Conservation (phyloP, 1,140 invertebrate genomes). For the Dendroctonus valens region DNA sequence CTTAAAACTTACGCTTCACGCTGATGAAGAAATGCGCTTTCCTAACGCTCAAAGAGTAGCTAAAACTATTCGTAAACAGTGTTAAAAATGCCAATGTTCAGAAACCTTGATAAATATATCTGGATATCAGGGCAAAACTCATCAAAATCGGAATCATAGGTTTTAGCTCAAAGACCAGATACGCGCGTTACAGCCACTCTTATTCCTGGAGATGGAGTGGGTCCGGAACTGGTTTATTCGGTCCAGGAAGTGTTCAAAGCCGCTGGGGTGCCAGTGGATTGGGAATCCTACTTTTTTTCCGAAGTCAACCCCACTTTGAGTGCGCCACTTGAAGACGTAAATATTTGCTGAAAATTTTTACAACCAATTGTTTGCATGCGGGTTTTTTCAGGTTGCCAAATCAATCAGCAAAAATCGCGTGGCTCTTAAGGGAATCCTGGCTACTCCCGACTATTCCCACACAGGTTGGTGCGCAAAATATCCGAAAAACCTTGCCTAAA, state of each 20-base stretch:
- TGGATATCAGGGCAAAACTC: neutral
- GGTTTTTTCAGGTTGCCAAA: conserved; percentile 64
- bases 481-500: too few relatives aligned
- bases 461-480: conserved; percentile 57
- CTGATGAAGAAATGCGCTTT: too few relatives aligned
- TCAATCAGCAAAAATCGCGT: conserved; percentile 91
- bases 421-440: conserved; percentile 94
- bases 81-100: too few relatives aligned
- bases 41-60: neutral
- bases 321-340: conserved; percentile 77
- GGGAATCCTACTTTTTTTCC: conserved; percentile 85
- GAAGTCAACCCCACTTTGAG: conserved; percentile 91
- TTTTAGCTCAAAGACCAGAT: conserved; percentile 53
- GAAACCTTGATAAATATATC: too few relatives aligned
- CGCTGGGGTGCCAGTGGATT: conserved; percentile 82
- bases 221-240: conserved; percentile 91
- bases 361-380: neutral
- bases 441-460: conserved; percentile 85
- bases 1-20: too few relatives aligned
- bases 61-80: neutral
- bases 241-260: conserved; percentile 94
- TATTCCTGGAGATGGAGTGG: conserved; percentile 98
- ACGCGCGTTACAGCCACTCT: conserved; percentile 83
- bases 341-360: neutral
- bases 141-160: conserved; percentile 6